A percentile compares a stretch with the other conserved stretches of the same genome.
Evolutionary conservation across 2,797 vertebrate genomes (phyloP).

Genomic region (Cichlasoma orientale): DNA sequence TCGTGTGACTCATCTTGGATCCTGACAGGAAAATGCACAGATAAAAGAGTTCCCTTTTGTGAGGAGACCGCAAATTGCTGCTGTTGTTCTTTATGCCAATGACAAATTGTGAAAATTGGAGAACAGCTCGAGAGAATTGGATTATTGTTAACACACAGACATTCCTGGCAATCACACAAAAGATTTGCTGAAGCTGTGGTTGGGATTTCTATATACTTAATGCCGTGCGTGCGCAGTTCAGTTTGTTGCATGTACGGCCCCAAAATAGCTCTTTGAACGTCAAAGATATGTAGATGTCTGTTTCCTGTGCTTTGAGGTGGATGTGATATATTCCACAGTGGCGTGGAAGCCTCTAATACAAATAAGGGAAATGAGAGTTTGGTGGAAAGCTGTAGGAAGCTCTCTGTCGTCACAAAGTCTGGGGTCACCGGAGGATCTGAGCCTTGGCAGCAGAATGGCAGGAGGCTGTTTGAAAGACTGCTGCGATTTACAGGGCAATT

Average conservation of each 20-base stretch:
- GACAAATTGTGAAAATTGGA: slow-evolving; percentile 51
- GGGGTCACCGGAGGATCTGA: slow-evolving; percentile 54
- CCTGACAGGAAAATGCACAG: slow-evolving; percentile 55
- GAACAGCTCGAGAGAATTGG: slow-evolving; percentile 17
- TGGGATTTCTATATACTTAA: slow-evolving; percentile 14
- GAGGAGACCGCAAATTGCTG: slow-evolving; percentile 48
- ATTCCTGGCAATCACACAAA: slow-evolving; percentile 24
- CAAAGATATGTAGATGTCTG: slow-evolving; percentile 29
- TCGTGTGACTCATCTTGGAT: slow-evolving; percentile 70
- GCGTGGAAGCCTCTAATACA: slow-evolving; percentile 53
- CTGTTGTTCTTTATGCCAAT: slow-evolving; percentile 45
- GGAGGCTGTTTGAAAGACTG: slow-evolving; percentile 39
- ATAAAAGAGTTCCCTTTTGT: slow-evolving; percentile 53
- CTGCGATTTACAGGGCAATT: slow-evolving; percentile 34
- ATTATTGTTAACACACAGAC: slow-evolving; percentile 44
- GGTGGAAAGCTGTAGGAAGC: slow-evolving; percentile 63
- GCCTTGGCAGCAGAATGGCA: slow-evolving; percentile 10
- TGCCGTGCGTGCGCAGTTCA: background rate
- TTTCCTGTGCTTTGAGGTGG: slow-evolving; percentile 68
- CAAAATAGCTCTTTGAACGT: slow-evolving; percentile 49
- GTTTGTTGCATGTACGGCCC: background rate
- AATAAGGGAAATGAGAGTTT: slow-evolving; percentile 69
- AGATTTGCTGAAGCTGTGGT: slow-evolving; percentile 19
- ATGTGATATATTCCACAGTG: slow-evolving; percentile 48
- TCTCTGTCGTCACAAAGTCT: slow-evolving; percentile 60